Base-by-base conservation (phyloP, 2,888 invertebrate genomes). In the Plagiodera versicolora region DNA sequence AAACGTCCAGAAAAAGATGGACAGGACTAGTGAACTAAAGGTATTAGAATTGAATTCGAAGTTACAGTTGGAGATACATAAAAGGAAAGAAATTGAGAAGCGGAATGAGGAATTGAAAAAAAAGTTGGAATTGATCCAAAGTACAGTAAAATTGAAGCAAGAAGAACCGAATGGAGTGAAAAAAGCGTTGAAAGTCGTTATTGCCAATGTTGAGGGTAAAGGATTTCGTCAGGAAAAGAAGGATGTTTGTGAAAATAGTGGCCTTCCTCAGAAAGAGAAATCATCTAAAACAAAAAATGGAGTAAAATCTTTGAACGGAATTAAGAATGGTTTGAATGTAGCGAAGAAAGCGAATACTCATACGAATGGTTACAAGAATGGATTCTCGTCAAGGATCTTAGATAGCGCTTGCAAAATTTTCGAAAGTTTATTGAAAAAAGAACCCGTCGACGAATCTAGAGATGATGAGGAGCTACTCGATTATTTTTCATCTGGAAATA, bases 21-120 rank as follows among this genome's bases (percentile, higher is more conserved):
- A 58, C 17, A 51, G 24, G 32, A 56, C 18, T 9, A 63, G 65
- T 17, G 67, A 69, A 32, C 66, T 68, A 55, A 74, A 74, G 16
- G 64, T 74, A 3, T 55, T 69, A 32, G 72, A 74, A 56, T 73
- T 88, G 16, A 86, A 87, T 71, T 83, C 85, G 57, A 85, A 87
- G 76, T 74, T 88, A 2, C 84, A 85, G 63, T 84, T 84, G 45
- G 88, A 89, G 77, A 85, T 85, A 35, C 80, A 82, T 0, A 83
- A 85, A 67, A 81, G 88, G n/a, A 83, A 84, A 65, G 84, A 87
- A 74, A 83, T 86, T 1, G 88, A 88, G 72, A 83, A 84, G 67
- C 75, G 86, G 28, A 88, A 87, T 72, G 79, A 82, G 61, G 85
- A 85, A 70, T 79, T 89, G 3, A 84, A 86, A 53, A 80, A 83